A percentile compares a stretch with the other conserved stretches of the same genome.
These are phyloP conservation scores for Halcyon senegalensis DNA, from an alignment of 2,113 vertebrate genomes.

Conservation along the genomic window DNA sequence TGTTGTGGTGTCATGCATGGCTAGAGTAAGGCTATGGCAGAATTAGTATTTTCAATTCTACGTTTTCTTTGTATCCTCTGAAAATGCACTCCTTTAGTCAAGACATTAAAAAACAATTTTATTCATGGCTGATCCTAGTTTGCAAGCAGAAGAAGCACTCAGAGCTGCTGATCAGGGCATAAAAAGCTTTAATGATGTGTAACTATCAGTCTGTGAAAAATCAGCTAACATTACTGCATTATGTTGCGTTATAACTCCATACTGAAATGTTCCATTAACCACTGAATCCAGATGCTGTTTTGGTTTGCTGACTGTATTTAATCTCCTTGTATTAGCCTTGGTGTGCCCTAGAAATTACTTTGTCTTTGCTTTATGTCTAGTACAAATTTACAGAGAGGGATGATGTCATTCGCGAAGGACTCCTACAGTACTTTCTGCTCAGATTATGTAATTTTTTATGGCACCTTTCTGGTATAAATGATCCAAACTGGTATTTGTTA, in stretches of 20 bases:
- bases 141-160: neutral
- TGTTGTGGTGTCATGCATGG: neutral
- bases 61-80: neutral
- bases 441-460: neutral
- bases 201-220: constrained; percentile 22
- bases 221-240: neutral
- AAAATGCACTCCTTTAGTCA: neutral
- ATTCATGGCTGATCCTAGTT: neutral
- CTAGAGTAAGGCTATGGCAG: neutral
- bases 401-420: neutral
- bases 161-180: neutral
- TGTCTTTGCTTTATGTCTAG: neutral
- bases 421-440: neutral
- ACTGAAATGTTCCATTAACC: constrained; percentile 24
- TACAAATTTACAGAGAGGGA: neutral
- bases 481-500: neutral
- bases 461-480: neutral
- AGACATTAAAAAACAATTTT: neutral
- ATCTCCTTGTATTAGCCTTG: neutral
- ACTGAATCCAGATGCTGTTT: constrained; percentile 18
- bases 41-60: neutral
- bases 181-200: constrained; percentile 14
- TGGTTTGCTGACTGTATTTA: neutral
- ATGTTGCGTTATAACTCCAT: neutral
- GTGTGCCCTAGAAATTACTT: constrained; percentile 5